Evolutionary conservation across 2,888 invertebrate species (phyloP), one percentile per base, ranked within the genome.

Genomic region (Pseudococcus viburni): DNA sequence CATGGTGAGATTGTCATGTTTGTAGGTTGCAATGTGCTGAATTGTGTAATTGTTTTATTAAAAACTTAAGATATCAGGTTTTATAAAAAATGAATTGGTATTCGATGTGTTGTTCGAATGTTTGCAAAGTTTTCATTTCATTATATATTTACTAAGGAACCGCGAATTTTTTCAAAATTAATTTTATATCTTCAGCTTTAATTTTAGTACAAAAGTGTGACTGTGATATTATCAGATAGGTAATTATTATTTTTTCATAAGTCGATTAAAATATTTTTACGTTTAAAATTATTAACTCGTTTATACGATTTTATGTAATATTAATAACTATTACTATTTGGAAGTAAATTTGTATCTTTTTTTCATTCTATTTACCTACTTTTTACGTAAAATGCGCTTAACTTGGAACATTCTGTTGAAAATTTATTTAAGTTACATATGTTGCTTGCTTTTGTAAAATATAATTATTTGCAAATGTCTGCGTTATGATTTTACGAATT

Each of bases 221-320:
- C 88, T 88, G 88, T 88, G 88, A 88, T 88, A 88, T 88, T 88
- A 88, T 83, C 7, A 12, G 83, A 88, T 88, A 42, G 42, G 42
- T 42, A 88, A 83, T 77, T 80, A 51, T n/a, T 88, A 55, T 48
- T 55, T 22, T 26, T 42, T 42, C 42, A 9, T 88, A 88, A 55
- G 83, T 33, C 33, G 5, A 83, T 33, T 83, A 83, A 33, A 86
- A 87, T 51, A 55, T 55, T 42, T 26, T 88, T 55, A 39, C 6
- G 22, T 83, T 42, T 39, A 83, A 46, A 83, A 88, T 77, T 19
- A 88, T 88, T 88, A 55, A 80, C 55, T 83, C 19, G 80, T 87
- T 80, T 87, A 8, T 87, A 87, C 51, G 80, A 55, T 59, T 83
- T 80, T 88, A 83, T 39, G 26, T 73, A 19, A 22, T n/a, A 80